These are phyloP conservation scores for Phytoseiulus persimilis DNA, from an alignment of 2,888 invertebrate genomes.

Conservation along the genomic window DNA sequence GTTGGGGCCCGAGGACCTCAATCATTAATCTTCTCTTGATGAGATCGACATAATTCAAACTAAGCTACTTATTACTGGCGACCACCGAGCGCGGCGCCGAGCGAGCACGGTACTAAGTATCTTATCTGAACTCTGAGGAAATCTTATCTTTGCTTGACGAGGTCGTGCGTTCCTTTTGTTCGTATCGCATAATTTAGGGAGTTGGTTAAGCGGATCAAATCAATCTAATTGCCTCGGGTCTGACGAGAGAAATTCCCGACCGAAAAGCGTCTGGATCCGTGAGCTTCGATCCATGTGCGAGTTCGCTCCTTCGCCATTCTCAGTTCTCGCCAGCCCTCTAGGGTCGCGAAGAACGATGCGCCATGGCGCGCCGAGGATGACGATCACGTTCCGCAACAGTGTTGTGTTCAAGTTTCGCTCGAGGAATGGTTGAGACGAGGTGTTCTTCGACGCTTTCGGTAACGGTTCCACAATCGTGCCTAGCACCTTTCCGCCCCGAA, in stretches of 20 bases:
- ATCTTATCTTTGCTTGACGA: background rate
- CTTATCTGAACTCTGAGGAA: background rate
- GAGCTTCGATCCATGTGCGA: background rate
- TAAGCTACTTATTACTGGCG: background rate
- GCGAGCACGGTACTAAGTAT: background rate
- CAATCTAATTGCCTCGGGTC: background rate
- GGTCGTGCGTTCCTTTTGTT: background rate
- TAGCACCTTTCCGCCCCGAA: no score
- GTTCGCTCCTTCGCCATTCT: background rate
- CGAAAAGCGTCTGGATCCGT: background rate
- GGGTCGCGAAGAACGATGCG: background rate
- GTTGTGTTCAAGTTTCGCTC: no score
- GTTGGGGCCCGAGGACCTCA: background rate
- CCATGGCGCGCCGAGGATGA: background rate
- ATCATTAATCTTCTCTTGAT: constrained; percentile 5
- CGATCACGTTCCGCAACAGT: background rate
- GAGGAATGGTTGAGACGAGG: no score
- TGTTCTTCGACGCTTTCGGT: no score
- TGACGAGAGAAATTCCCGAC: background rate
- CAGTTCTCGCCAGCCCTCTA: background rate
- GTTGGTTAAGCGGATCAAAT: background rate
- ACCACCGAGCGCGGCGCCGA: background rate
- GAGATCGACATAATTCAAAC: background rate
- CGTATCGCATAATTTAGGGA: background rate
- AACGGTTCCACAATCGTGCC: no score